phyloP scores from a whole-genome alignment of 2,797 vertebrate genomes.

The Adelosebastes latens region DNA sequence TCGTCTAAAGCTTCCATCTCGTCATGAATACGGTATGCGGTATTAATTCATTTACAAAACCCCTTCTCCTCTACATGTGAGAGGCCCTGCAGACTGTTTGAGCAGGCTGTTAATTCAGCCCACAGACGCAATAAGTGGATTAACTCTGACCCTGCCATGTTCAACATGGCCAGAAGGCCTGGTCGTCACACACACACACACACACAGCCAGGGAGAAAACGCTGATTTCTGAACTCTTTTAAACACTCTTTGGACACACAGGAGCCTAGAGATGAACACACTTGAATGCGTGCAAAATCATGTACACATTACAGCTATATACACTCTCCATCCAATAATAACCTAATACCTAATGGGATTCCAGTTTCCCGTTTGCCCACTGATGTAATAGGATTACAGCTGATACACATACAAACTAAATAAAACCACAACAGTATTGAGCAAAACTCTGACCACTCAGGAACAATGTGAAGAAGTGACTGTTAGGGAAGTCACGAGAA shows the following conservation, averaged over 20 bases:
- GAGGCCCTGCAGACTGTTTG: constrained; percentile 2
- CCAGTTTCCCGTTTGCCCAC: not conserved
- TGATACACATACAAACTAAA: constrained; percentile 8
- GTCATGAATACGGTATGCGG: not conserved
- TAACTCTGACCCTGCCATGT: constrained; percentile 34
- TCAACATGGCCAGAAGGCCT: not conserved
- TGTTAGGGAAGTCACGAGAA: too few species aligned
- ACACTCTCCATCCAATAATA: not conserved
- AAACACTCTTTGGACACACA: not conserved
- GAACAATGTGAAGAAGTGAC: too few species aligned
- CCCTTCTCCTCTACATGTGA: not conserved
- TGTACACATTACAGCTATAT: not conserved
- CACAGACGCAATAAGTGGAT: constrained; percentile 56
- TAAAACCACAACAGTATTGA: not conserved
- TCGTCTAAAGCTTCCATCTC: not conserved
- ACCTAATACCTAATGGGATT: constrained; percentile 3
- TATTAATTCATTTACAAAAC: not conserved
- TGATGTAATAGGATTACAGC: constrained; percentile 47
- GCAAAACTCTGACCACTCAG: too few species aligned
- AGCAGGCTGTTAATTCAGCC: constrained; percentile 15
- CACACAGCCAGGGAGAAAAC: too few species aligned
- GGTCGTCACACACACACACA: not conserved
- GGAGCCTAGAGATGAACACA: not conserved
- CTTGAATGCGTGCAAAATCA: not conserved
- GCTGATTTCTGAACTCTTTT: not conserved